A percentile compares a stretch with the other conserved stretches of the same genome.
Evolutionary conservation across 2,888 invertebrate species (phyloP).

Genomic region (Acrocera orbiculus): DNA sequence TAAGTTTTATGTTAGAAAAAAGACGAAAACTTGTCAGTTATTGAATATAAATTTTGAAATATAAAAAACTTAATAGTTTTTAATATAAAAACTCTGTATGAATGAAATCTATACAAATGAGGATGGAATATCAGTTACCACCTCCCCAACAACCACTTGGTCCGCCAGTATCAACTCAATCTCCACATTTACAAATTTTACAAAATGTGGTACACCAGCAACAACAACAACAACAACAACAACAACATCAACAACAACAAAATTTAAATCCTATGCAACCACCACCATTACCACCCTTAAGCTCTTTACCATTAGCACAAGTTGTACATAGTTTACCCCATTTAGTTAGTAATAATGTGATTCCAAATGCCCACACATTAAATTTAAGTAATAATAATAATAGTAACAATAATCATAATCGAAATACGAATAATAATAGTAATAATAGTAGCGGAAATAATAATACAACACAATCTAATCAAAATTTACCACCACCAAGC

Average conservation of each 20-base stretch:
- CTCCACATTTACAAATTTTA: conserved; percentile 19
- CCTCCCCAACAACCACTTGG: conserved; percentile 26
- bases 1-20: too few species aligned
- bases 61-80: too few species aligned
- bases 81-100: conserved; percentile 9
- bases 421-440: conserved; percentile 12
- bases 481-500: conserved; percentile 24
- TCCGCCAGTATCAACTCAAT: conserved; percentile 7
- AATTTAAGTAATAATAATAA: conserved; percentile 10
- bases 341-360: conserved; percentile 14
- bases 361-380: conserved; percentile 8
- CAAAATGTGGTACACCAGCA: conserved; percentile 21
- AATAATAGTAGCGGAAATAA: conserved; percentile 11
- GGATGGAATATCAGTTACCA: conserved; percentile 32
- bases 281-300: conserved; percentile 22
- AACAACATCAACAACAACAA: conserved; percentile 21
- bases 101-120: conserved; percentile 21
- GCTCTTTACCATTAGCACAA: conserved; percentile 26
- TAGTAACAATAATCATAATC: conserved; percentile 5
- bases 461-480: conserved; percentile 7
- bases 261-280: conserved; percentile 24
- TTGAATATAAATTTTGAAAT: too few species aligned
- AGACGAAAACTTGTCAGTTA: too few species aligned
- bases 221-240: conserved; percentile 17
- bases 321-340: conserved; percentile 30